These are phyloP conservation scores for Latrodectus elegans DNA, from an alignment of 2,888 invertebrate species.

Conservation along the genomic window DNA sequence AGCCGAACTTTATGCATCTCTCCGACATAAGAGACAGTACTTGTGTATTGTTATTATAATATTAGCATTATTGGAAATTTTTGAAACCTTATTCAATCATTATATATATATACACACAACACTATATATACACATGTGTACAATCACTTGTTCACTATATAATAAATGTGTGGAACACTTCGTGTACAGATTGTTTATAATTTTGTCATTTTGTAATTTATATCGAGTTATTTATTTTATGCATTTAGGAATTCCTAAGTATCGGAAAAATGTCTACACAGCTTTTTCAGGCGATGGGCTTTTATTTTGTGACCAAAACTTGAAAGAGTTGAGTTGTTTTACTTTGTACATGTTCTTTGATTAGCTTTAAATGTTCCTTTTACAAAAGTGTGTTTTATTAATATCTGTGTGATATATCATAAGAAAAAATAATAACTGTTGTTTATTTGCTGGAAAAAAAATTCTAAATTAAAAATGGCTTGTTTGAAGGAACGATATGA, in stretches of 20 bases:
- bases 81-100: conserved; percentile 58
- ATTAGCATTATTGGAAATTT: conserved; percentile 54
- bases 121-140: conserved; percentile 61
- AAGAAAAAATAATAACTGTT: conserved; percentile 4
- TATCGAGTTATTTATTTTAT: conserved; percentile 32
- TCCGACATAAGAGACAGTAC: conserved; percentile 44
- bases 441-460: conserved; percentile 22
- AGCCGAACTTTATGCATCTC: conserved; percentile 53
- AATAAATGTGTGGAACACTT: conserved; percentile 52
- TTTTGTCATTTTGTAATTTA: conserved; percentile 44
- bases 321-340: not conserved
- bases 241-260: conserved; percentile 9
- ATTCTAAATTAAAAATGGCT: conserved; percentile 19
- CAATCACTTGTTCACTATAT: conserved; percentile 66
- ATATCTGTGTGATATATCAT: conserved; percentile 13
- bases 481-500: not conserved
- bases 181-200: conserved; percentile 59
- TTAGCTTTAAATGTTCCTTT: conserved; percentile 16
- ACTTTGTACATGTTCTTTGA: conserved; percentile 7
- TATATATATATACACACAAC: conserved; percentile 44
- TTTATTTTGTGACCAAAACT: not conserved
- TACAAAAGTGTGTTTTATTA: not conserved
- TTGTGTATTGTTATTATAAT: conserved; percentile 51
- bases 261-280: not conserved
- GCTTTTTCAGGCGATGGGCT: not conserved